A percentile compares a stretch with the other conserved stretches of the same genome.
These are phyloP conservation scores for Agrochola lychnidis DNA, from an alignment of 2,888 invertebrate genomes.

Conservation along the genomic window DNA sequence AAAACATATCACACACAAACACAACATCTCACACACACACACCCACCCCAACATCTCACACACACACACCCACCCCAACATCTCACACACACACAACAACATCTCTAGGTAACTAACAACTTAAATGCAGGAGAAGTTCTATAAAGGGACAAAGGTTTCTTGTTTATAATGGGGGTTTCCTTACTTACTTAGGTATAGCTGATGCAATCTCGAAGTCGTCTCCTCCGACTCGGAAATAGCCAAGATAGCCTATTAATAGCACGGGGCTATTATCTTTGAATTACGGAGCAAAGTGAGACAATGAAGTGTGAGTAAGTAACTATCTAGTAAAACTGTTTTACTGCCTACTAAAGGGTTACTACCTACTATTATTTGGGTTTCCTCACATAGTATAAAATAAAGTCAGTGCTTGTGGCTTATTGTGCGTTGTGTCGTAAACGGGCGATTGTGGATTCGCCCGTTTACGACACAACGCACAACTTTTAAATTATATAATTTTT, in stretches of 20 bases:
- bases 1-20: neutral
- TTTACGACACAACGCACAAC: too few species aligned
- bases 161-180: neutral
- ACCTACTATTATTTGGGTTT: neutral
- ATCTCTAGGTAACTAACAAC: too few species aligned
- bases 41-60: too few species aligned
- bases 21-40: too few species aligned
- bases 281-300: conserved; percentile 33
- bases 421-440: too few species aligned
- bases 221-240: conserved; percentile 42
- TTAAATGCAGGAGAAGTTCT: neutral
- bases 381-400: neutral
- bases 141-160: neutral
- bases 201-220: conserved; percentile 39
- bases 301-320: conserved; percentile 32
- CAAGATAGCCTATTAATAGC: conserved; percentile 44
- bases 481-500: too few species aligned
- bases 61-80: too few species aligned
- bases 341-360: neutral
- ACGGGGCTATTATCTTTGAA: conserved; percentile 43
- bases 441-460: too few species aligned
- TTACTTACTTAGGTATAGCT: neutral
- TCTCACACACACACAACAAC: too few species aligned
- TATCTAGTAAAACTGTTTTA: conserved; percentile 35
- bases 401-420: neutral